phyloP scores from a whole-genome alignment of 2,888 invertebrate species.

The Macrophya annulata region DNA sequence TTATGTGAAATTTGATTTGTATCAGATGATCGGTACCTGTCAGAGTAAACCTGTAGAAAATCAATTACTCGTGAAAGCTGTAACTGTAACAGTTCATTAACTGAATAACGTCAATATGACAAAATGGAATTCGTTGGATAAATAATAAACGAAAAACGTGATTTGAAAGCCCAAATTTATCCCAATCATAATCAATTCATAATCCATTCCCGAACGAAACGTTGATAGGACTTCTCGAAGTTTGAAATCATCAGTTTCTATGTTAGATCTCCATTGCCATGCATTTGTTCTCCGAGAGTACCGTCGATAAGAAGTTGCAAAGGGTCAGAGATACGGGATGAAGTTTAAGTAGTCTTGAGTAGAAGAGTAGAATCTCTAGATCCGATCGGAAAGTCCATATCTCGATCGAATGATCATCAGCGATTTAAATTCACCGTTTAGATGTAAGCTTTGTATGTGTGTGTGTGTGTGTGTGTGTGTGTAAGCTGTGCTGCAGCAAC shows the following conservation, averaged over 20 bases:
- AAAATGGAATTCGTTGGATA: not conserved
- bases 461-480: too few species aligned
- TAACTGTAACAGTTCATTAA: too few species aligned
- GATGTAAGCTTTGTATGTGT: not conserved
- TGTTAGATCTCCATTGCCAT: not conserved
- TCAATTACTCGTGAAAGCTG: too few species aligned
- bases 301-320: not conserved
- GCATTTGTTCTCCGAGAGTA: not conserved
- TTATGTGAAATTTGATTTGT: too few species aligned
- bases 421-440: conserved; percentile 44
- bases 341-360: conserved; percentile 6
- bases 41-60: too few species aligned
- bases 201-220: too few species aligned
- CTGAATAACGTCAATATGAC: too few species aligned
- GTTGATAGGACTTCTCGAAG: too few species aligned
- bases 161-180: not conserved
- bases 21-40: too few species aligned
- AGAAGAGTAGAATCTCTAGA: not conserved
- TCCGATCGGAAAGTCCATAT: conserved; percentile 10
- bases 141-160: not conserved
- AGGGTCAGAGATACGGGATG: not conserved
- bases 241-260: too few species aligned
- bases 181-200: not conserved
- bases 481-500: not conserved
- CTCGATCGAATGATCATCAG: conserved; percentile 41